A percentile compares a stretch with the other conserved stretches of the same genome.
phyloP scores from a whole-genome alignment of 2,888 invertebrate genomes.

The Amblyteles armatorius region DNA sequence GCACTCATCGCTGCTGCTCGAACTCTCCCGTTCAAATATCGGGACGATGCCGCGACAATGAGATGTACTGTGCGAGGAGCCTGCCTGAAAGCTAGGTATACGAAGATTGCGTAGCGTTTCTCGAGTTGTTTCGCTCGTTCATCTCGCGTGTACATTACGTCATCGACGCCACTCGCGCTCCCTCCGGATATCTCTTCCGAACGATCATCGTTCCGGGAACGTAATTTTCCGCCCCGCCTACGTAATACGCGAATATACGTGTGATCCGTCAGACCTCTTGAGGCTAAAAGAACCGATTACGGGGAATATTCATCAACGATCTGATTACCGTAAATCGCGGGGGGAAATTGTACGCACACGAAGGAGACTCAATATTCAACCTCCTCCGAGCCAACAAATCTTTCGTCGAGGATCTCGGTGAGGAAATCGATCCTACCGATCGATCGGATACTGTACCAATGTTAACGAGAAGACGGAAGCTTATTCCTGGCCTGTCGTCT shows the following conservation, averaged over 20 bases:
- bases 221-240: conserved; percentile 64
- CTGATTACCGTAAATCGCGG: conserved; percentile 33
- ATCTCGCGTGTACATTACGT: conserved; percentile 52
- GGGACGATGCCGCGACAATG: conserved; percentile 45
- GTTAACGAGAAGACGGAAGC: conserved; percentile 1
- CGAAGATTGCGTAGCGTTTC: conserved; percentile 32
- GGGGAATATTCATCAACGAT: conserved; percentile 49
- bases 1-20: background rate
- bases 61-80: conserved; percentile 51
- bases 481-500: conserved; percentile 13
- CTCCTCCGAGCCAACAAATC: conserved; percentile 4
- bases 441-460: conserved; percentile 10
- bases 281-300: conserved; percentile 35
- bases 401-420: conserved; percentile 9
- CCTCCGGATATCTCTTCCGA: conserved; percentile 49
- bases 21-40: background rate
- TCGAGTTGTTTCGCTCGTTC: conserved; percentile 27
- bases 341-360: conserved; percentile 23
- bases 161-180: conserved; percentile 50
- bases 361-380: background rate
- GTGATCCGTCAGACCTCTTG: conserved; percentile 31
- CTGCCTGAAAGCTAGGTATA: conserved; percentile 6
- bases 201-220: conserved; percentile 65
- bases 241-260: conserved; percentile 50
- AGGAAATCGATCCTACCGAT: conserved; percentile 29